phyloP scores from a whole-genome alignment of 2,888 invertebrate species.

The Andrena trimmerana region DNA sequence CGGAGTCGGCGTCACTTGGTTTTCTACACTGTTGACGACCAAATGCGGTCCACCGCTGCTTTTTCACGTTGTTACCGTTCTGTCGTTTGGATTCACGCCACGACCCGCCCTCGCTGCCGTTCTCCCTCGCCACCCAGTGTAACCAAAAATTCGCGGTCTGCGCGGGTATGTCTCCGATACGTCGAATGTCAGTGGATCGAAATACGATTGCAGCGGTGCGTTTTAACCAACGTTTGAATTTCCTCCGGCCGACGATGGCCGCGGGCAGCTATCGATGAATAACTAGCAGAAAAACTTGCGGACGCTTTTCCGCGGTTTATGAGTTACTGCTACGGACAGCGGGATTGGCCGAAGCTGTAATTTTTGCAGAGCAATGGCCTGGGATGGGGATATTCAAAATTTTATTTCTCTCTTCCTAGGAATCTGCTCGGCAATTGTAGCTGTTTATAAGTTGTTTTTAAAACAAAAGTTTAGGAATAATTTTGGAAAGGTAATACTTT shows the following conservation, averaged over 20 bases:
- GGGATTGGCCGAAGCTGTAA: neutral
- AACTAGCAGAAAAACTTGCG: constrained; percentile 57
- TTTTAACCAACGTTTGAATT: constrained; percentile 58
- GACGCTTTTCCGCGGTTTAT: constrained; percentile 21
- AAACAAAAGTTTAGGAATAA: too few species aligned
- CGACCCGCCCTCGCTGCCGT: constrained; percentile 25
- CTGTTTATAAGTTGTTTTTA: too few species aligned
- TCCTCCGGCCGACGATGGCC: constrained; percentile 24
- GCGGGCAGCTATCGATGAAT: constrained; percentile 51
- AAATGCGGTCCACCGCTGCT: constrained; percentile 37
- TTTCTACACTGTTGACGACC: constrained; percentile 53
- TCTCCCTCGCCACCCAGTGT: constrained; percentile 40
- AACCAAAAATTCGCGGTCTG: constrained; percentile 62
- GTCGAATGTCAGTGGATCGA: constrained; percentile 49
- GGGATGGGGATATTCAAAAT: too few species aligned
- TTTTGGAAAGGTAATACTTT: too few species aligned
- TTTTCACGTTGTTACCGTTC: constrained; percentile 45
- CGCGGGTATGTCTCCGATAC: constrained; percentile 44
- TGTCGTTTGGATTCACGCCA: constrained; percentile 60
- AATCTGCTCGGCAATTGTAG: too few species aligned
- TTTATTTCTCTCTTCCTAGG: too few species aligned
- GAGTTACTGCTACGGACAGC: neutral
- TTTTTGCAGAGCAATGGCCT: neutral
- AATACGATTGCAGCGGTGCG: constrained; percentile 49
- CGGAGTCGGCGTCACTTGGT: constrained; percentile 11